These are phyloP conservation scores for Erannis defoliaria DNA, from an alignment of 2,888 invertebrate genomes.

Conservation along the genomic window DNA sequence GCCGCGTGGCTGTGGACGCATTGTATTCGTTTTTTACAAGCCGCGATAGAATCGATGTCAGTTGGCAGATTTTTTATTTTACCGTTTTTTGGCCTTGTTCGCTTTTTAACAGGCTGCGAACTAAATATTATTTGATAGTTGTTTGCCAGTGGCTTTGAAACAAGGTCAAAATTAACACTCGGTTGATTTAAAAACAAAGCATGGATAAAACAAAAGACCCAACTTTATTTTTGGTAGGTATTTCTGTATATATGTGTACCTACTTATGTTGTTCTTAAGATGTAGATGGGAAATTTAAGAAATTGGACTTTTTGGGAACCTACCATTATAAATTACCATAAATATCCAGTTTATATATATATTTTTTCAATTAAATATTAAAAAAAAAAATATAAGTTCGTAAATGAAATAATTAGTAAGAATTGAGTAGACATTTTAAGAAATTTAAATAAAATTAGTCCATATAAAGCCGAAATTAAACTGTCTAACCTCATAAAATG, in stretches of 20 bases:
- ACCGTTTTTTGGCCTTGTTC: conserved; percentile 85
- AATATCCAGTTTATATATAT: too few relatives aligned
- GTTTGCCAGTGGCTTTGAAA: conserved; percentile 10
- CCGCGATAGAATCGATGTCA: conserved; percentile 84
- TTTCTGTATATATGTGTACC: too few relatives aligned
- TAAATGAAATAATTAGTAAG: too few relatives aligned
- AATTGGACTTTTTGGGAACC: not conserved
- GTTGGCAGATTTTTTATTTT: conserved; percentile 85
- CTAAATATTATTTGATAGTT: conserved; percentile 27
- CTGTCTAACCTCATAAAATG: not conserved
- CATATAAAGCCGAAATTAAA: too few relatives aligned
- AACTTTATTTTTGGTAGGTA: too few relatives aligned
- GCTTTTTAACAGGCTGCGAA: conserved; percentile 48
- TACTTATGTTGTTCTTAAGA: too few relatives aligned
- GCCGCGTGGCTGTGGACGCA: conserved; percentile 77
- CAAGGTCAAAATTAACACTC: conserved; percentile 22
- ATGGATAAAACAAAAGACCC: not conserved
- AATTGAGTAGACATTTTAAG: too few relatives aligned
- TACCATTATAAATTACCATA: too few relatives aligned
- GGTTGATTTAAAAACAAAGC: conserved; percentile 5
- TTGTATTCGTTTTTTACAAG: conserved; percentile 82
- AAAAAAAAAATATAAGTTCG: too few relatives aligned
- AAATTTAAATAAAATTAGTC: too few relatives aligned
- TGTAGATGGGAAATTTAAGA: too few relatives aligned
- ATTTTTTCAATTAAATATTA: too few relatives aligned